phyloP scores from a whole-genome alignment of 2,797 vertebrate genomes.

The Anisognathus igniventris region DNA sequence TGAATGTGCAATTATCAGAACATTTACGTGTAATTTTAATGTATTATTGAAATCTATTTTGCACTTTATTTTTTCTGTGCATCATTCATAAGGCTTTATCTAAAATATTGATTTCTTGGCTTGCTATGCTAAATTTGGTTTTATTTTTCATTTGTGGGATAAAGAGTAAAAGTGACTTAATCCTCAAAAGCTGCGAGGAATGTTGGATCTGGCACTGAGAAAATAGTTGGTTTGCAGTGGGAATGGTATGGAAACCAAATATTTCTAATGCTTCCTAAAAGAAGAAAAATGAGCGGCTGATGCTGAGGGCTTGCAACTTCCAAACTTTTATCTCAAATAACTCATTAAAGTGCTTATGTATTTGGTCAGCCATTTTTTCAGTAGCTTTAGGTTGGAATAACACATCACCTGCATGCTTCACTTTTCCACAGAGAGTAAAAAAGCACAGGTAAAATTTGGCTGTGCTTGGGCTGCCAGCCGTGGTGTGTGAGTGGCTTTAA shows the following conservation, averaged over 20 bases:
- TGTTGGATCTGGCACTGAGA: slow-evolving; percentile 8
- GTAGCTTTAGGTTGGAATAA: not conserved
- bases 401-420: not conserved
- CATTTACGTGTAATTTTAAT: not conserved
- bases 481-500: not conserved
- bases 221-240: not conserved
- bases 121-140: not conserved
- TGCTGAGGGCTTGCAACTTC: not conserved
- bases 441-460: not conserved
- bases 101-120: slow-evolving; percentile 24
- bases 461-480: accelerated
- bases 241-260: not conserved
- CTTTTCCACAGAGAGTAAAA: not conserved
- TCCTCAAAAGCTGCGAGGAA: not conserved
- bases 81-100: not conserved
- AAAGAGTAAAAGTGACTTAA: not conserved
- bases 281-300: slow-evolving; percentile 24
- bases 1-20: not conserved
- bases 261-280: slow-evolving; percentile 19
- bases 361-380: not conserved
- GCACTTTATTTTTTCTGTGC: not conserved
- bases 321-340: not conserved
- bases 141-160: not conserved
- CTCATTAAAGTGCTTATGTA: not conserved
- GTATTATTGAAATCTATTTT: not conserved